Conservation (phyloP, 2,113 vertebrate genomes). For the Pleuronectes platessa region DNA sequence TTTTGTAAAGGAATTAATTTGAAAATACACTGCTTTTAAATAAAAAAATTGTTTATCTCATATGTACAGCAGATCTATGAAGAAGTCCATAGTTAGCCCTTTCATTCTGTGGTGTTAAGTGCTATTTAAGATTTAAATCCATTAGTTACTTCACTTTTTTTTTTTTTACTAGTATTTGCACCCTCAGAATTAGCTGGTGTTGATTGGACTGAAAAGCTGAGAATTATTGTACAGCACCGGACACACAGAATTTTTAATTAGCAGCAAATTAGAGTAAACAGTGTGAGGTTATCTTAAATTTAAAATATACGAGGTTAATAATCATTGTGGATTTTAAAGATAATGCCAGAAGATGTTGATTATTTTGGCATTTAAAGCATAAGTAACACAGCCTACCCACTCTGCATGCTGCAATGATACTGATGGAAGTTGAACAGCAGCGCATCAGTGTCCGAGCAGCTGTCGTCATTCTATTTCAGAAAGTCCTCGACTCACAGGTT, state of each 20-base stretch:
- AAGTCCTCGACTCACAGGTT: conserved; percentile 5
- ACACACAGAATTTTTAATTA: not conserved
- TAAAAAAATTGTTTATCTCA: not conserved
- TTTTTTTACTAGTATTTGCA: not conserved
- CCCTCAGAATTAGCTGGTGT: not conserved
- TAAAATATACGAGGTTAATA: no score
- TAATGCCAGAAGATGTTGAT: no score
- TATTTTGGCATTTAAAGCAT: not conserved
- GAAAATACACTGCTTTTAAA: not conserved
- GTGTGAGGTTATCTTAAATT: no score
- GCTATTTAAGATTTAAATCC: not conserved
- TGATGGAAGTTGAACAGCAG: not conserved
- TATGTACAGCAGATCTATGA: not conserved
- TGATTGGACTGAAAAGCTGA: not conserved
- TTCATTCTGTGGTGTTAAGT: not conserved
- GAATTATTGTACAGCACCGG: not conserved
- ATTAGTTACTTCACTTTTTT: not conserved
- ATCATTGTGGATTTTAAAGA: no score
- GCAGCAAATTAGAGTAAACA: no score
- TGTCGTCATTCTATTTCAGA: conserved; percentile 6
- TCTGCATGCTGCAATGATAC: not conserved
- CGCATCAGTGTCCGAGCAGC: not conserved
- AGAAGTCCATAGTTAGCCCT: not conserved
- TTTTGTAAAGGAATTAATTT: no score
- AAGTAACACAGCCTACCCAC: not conserved